These are phyloP conservation scores for Entomyzon cyanotis DNA, from an alignment of 2,113 vertebrate genomes.

Conservation along the genomic window DNA sequence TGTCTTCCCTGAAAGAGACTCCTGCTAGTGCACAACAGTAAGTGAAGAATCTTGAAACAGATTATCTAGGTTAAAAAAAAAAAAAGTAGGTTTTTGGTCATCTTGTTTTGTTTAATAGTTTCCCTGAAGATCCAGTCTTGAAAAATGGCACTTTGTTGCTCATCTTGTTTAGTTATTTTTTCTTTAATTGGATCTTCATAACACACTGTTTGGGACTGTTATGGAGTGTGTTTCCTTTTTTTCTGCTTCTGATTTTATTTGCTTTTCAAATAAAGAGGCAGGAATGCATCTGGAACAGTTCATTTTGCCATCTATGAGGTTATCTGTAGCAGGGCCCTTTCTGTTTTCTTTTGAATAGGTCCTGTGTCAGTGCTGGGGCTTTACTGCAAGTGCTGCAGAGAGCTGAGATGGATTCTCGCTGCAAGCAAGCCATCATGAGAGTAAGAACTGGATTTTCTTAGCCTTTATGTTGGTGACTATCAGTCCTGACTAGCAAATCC, in stretches of 20 bases:
- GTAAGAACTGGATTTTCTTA: conserved; percentile 64
- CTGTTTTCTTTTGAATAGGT: conserved; percentile 62
- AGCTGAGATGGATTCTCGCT: conserved; percentile 81
- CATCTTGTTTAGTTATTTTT: neutral
- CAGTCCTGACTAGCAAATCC: neutral
- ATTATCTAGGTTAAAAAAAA: neutral
- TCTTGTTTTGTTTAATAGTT: neutral
- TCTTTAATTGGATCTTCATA: neutral
- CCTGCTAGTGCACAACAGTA: conserved; percentile 47
- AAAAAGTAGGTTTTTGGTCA: neutral
- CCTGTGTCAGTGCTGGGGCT: conserved; percentile 58
- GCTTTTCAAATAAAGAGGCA: neutral
- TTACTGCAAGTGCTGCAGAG: conserved; percentile 80
- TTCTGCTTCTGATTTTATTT: neutral
- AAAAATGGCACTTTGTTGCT: neutral
- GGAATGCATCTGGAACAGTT: neutral
- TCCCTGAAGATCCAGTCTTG: neutral
- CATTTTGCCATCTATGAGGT: neutral
- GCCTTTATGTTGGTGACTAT: rapidly evolving
- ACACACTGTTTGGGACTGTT: neutral
- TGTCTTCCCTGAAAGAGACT: conserved; percentile 65
- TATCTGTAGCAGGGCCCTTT: neutral
- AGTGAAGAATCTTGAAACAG: neutral
- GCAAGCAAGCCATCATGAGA: conserved; percentile 77
- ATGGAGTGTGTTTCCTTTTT: neutral